Base-by-base conservation (phyloP, 2,797 vertebrate genomes). In the Gobionotothen gibberifrons region DNA sequence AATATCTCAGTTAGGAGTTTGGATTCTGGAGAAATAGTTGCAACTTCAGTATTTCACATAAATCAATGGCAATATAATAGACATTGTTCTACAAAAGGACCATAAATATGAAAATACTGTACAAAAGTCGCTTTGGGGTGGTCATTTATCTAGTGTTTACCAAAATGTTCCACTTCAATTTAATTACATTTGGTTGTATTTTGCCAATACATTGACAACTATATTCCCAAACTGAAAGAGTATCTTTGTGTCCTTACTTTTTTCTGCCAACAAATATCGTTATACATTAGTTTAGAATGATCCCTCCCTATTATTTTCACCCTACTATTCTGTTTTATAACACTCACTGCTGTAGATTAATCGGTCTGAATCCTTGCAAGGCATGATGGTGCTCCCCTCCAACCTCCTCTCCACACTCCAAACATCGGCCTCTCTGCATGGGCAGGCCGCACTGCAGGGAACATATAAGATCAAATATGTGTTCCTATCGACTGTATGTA, bases 381-480 rank as follows among this genome's bases (percentile, higher is more conserved):
- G 95, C 2, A 0, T 0, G 0, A 66, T 97, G 93, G 0, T 84
- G 0, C 0, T 0, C 0, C 0, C 96, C 96, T 73, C 97, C 97
- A 1, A 98, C 36, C 0, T 0, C 1, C 3, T 0, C 39, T 0
- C 0, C 21, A 36, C 97, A 97, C 72, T 97, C 96, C 0, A 85
- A 8, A 61, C 97, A 98, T 2, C 0, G 0, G 32, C 94, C 77
- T 0, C 0, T 21, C 46, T 95, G 3, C 93, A 84, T 90, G 1
- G 97, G 96, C 6, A 0, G 40, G 10, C 97, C 96, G n/a, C 97
- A 97, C 97, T 98, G 57, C 48, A 77, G 48, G 16, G 0, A 68
- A 54, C 22, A 74, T 13, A 65, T 1, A 2, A 69, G 15, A 73
- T 10, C 16, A 22, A 1, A 59, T 57, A 0, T 46, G 3, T 26